A percentile compares a stretch with the other conserved stretches of the same genome.
Evolutionary conservation across 1,140 invertebrate species (phyloP).

Genomic region (Armadillidium nasatum): DNA sequence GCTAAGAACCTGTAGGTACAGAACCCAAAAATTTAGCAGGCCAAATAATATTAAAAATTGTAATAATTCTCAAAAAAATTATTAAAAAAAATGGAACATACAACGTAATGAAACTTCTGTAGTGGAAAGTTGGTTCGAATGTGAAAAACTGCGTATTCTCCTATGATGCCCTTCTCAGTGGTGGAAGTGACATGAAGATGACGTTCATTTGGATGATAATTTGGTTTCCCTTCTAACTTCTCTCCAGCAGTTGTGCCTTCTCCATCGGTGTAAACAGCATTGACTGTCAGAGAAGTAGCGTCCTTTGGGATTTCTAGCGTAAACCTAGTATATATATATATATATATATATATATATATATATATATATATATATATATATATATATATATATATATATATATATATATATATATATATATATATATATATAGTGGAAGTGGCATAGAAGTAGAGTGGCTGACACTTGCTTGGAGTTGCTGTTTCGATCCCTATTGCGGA

Average conservation of each 20-base stretch:
- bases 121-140: slow-evolving; percentile 51
- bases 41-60: no score
- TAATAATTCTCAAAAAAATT: neutral
- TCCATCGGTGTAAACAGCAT: slow-evolving; percentile 48
- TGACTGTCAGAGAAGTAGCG: slow-evolving; percentile 44
- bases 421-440: no score
- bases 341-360: no score
- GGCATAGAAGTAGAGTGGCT: no score
- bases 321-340: slow-evolving; percentile 13
- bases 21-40: no score
- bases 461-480: no score
- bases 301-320: slow-evolving; percentile 30
- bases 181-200: slow-evolving; percentile 50
- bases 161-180: slow-evolving; percentile 46
- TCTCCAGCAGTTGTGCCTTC: slow-evolving; percentile 44
- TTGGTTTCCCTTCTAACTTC: slow-evolving; percentile 45
- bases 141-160: slow-evolving; percentile 53
- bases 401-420: no score
- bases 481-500: no score
- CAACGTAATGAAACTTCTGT: slow-evolving; percentile 52
- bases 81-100: slow-evolving; percentile 46
- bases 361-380: no score
- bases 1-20: slow-evolving; percentile 50
- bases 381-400: no score
- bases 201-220: slow-evolving; percentile 45